Evolutionary conservation across 2,113 vertebrate genomes (phyloP), one percentile per base, ranked within the genome.

Genomic region (Cheilinus undulatus): DNA sequence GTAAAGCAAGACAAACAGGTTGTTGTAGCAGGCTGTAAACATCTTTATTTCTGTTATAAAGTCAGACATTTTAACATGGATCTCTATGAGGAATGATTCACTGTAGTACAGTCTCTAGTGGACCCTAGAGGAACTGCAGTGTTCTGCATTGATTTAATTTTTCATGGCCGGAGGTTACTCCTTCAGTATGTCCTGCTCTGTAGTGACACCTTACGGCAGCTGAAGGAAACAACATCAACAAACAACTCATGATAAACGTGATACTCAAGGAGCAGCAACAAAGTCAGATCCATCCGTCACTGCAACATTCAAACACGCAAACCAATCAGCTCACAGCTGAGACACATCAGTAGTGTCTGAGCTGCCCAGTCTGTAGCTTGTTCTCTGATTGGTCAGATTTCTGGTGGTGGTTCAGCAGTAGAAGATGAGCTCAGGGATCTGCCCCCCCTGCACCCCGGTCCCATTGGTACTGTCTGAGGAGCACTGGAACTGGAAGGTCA

Each of bases 401-500:
- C 40, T 17, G 8, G 48, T 24, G 24, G 9, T 32, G 36, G 46
- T 58, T 99, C 94, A 98, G 87, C 96, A 96, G 40, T 96, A 98
- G 89, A 99, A 97, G 90, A 98, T 95, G 70, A 99, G 95, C 87
- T 99, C 97, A 1, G 97, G 97, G 78, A 98, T 98, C 69, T 98
- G 97, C 28, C 97, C 97, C 12, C 97, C 97, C 91, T 99, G 97
- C 42, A 99, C 97, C 3, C 97, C 97, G 0, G 97, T 98, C 4
- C 97, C 97, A 0, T 99, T 99, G 69, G 97, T 99, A 83, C 97
- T 99, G 92, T 98, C 97, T 0, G 97, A 98, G 15, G 97, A 98
- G 71, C 97, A 98, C 93, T 99, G 97, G 83, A 98, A 98, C 91
- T 99, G 97, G 88, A 99, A 97, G 0, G 97, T 96, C 73, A 98